Conservation (phyloP, 2,113 vertebrate species). For the Bombycilla garrulus region DNA sequence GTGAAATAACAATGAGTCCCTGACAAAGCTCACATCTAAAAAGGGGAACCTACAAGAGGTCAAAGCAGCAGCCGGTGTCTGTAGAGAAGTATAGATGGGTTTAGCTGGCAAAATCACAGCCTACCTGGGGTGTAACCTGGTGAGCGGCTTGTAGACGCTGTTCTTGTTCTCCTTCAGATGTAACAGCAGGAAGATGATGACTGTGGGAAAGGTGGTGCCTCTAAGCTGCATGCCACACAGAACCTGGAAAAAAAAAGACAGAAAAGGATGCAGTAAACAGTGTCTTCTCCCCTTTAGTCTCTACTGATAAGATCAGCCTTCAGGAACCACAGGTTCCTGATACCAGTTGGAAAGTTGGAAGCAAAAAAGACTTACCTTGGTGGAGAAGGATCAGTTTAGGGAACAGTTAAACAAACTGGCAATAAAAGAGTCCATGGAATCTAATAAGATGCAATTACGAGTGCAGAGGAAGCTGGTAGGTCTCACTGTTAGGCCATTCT, state of each 20-base stretch:
- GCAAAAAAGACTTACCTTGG: not conserved
- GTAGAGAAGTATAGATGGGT: not conserved
- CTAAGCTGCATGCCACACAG: not conserved
- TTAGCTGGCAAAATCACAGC: not conserved
- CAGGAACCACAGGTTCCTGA: not conserved
- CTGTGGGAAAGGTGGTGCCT: not conserved
- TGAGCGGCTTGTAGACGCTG: not conserved
- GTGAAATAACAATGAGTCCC: not conserved
- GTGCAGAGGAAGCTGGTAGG: not conserved
- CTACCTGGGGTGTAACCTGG: not conserved
- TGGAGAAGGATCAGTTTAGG: not conserved
- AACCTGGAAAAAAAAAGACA: not conserved
- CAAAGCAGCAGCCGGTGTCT: not conserved
- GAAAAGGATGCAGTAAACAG: not conserved
- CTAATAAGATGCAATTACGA: not conserved
- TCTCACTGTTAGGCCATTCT: not conserved
- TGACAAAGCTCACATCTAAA: not conserved
- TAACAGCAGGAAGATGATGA: not conserved
- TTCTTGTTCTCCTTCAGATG: not conserved
- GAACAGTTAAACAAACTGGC: not conserved
- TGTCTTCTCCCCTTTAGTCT: not conserved
- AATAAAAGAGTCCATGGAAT: not conserved
- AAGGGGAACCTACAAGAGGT: not conserved
- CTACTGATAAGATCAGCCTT: not conserved
- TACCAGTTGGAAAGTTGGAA: not conserved